phyloP scores from a whole-genome alignment of 2,888 invertebrate species.

The Notodonta ziczac region DNA sequence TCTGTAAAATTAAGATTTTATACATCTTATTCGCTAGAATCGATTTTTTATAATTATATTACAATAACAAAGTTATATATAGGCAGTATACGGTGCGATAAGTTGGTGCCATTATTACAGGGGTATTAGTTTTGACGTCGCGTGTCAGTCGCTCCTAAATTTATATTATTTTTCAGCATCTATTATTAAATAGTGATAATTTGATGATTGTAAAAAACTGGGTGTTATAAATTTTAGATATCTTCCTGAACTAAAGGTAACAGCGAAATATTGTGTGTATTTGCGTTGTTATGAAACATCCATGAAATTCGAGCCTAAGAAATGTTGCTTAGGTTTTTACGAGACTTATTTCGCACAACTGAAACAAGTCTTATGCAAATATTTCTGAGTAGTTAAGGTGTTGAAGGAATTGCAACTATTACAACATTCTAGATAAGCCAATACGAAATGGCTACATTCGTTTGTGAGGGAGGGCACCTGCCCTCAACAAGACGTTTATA shows the following conservation, averaged over 20 bases:
- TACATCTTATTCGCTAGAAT: slow-evolving; percentile 81
- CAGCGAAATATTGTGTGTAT: background rate
- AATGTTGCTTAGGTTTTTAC: background rate
- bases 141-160: slow-evolving; percentile 64
- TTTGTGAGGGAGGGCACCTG: background rate
- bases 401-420: background rate
- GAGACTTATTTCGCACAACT: background rate
- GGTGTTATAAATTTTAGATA: slow-evolving; percentile 2
- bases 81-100: slow-evolving; percentile 84
- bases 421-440: background rate
- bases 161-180: slow-evolving; percentile 31
- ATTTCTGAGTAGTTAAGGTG: background rate
- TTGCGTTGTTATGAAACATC: background rate
- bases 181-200: slow-evolving; percentile 23
- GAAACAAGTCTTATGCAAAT: background rate
- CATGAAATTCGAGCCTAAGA: background rate
- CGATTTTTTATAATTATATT: slow-evolving; percentile 77
- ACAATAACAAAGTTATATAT: slow-evolving; percentile 81
- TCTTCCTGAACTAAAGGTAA: background rate
- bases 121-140: slow-evolving; percentile 77
- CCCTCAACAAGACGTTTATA: background rate
- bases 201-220: slow-evolving; percentile 17
- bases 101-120: slow-evolving; percentile 85
- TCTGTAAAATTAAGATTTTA: slow-evolving; percentile 82
- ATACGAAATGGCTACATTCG: background rate